Base-by-base conservation (phyloP, 2,113 vertebrate genomes). In the Danionella cerebrum region DNA sequence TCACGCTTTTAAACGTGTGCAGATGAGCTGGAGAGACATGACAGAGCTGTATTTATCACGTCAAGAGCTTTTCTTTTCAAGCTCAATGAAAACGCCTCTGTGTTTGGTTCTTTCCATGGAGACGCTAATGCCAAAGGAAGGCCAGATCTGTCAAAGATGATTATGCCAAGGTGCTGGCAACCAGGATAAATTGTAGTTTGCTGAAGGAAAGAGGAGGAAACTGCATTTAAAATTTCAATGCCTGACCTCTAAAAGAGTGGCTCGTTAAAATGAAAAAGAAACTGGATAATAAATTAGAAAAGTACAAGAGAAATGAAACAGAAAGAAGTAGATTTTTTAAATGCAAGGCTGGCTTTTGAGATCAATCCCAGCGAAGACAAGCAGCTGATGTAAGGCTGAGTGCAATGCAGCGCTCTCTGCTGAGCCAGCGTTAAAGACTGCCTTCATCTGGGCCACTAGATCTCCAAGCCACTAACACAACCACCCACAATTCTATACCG, bases 281-380 rank as follows among this genome's bases (percentile, higher is more conserved):
- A 22, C 19, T 38, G 19, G 33, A 18, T 57, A 36, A 57, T 57
- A 57, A 38, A 50, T 47, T 47, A 45, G 14, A 31, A 53, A 18
- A 53, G 25, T 53, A 10, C 36, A 60, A 62, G 24, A 31, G 48
- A 33, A 55, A 55, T 13, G 6, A 21, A 21, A 31, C 10, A 12
- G 29, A 33, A 45, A 42, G 11, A 38, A 12, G 31, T 19, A 14
- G 11, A 25, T 59, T 63, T 48, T 57, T 25, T 76, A 80, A 84
- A 78, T 77, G 78, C 83, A 80, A 71, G 72, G 76, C 77, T 78
- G 73, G 78, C 38, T 69, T 75, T 55, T 68, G 72, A 82, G 84
- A 86, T 88, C 85, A 82, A 87, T 87, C 80, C 70, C 45, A 41
- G 54, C 65, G 76, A 55, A 76, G 87, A 87, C 85, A 88, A 84